These are phyloP conservation scores for Alfaro cultratus DNA, from an alignment of 2,797 vertebrate species.

Conservation along the genomic window DNA sequence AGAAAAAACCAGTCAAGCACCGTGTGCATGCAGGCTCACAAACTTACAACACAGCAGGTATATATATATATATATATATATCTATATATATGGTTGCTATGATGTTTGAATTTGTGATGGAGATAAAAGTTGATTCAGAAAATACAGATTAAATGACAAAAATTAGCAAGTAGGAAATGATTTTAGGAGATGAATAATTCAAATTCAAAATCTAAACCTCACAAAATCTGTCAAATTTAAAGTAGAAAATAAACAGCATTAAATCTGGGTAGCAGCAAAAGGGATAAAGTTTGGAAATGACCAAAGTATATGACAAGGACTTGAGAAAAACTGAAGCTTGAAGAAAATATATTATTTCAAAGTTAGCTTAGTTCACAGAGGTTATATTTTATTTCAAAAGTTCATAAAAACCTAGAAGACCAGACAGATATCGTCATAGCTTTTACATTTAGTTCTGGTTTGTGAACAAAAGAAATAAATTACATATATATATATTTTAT, in stretches of 20 bases:
- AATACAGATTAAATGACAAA: neutral
- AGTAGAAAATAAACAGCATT: neutral
- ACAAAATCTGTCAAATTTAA: neutral
- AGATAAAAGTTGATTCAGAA: neutral
- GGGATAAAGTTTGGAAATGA: neutral
- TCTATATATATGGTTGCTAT: neutral
- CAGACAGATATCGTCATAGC: neutral
- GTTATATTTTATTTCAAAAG: neutral
- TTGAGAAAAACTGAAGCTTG: neutral
- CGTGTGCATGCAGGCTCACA: neutral
- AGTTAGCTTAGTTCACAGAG: neutral
- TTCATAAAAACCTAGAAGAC: neutral
- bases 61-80: neutral
- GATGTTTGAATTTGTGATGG: neutral
- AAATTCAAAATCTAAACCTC: neutral
- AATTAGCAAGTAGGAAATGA: neutral
- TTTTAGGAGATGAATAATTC: neutral
- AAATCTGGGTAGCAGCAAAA: neutral
- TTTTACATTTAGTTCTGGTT: neutral
- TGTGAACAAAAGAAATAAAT: neutral
- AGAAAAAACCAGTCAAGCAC: neutral
- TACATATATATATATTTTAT: too few species aligned
- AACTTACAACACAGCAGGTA: neutral
- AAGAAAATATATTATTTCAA: too few species aligned
- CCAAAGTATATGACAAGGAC: neutral